These are phyloP conservation scores for Ptycholaimellus sp. DNA, from an alignment of 2,888 invertebrate species.

Conservation along the genomic window DNA sequence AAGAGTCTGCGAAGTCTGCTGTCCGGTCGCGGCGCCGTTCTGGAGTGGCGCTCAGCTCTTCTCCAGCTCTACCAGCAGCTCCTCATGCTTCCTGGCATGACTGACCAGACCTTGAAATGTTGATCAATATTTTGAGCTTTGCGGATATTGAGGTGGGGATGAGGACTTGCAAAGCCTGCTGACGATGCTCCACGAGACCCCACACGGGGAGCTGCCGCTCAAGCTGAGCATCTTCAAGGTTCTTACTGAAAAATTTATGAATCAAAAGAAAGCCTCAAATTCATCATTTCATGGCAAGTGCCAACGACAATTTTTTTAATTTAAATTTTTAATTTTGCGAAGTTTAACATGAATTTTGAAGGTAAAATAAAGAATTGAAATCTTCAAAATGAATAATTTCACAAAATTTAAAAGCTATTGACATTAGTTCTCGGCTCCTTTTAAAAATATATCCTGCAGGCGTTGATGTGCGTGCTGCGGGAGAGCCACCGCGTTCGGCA, in stretches of 20 bases:
- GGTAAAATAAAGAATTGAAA: too few relatives aligned
- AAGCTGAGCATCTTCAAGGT: slow-evolving; percentile 70
- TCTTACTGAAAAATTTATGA: slow-evolving; percentile 3
- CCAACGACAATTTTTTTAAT: neutral
- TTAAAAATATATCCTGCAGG: slow-evolving; percentile 27
- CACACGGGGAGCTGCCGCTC: slow-evolving; percentile 50
- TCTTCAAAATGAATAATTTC: too few relatives aligned
- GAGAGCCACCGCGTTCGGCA: slow-evolving; percentile 89
- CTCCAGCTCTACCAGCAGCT: slow-evolving; percentile 51
- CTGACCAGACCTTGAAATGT: slow-evolving; percentile 15
- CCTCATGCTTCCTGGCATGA: slow-evolving; percentile 49
- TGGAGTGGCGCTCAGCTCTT: slow-evolving; percentile 29
- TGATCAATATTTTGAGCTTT: slow-evolving; percentile 10
- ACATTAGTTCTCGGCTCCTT: neutral
- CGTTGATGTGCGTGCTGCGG: slow-evolving; percentile 58
- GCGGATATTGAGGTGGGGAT: slow-evolving; percentile 41
- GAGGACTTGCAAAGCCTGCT: slow-evolving; percentile 81
- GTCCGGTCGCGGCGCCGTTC: slow-evolving; percentile 12
- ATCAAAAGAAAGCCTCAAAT: slow-evolving; percentile 1
- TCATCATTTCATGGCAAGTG: slow-evolving; percentile 1
- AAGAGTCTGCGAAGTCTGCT: too few relatives aligned
- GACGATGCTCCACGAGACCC: slow-evolving; percentile 69
- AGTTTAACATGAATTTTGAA: slow-evolving; percentile 1
- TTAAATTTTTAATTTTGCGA: slow-evolving; percentile 3
- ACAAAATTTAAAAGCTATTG: neutral